These are phyloP conservation scores for Pseudochirops corinnae DNA, from an alignment of 2,797 vertebrate species.

Conservation along the genomic window DNA sequence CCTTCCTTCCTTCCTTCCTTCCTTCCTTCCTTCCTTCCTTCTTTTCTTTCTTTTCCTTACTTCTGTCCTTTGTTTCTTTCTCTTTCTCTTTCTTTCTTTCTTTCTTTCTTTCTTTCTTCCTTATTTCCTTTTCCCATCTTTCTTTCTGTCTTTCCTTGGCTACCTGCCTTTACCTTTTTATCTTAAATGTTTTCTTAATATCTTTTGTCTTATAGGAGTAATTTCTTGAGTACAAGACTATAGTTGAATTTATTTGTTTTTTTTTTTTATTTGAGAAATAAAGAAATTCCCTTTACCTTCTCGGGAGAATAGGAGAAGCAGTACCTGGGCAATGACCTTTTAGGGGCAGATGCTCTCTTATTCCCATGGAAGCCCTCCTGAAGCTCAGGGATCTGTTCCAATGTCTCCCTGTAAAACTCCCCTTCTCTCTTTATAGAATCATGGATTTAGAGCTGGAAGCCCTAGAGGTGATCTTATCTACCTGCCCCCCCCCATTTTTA, in stretches of 20 bases:
- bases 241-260: neutral
- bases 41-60: neutral
- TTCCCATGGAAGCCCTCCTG: neutral
- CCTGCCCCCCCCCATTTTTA: neutral
- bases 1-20: too few species aligned
- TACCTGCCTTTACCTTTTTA: neutral
- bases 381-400: neutral
- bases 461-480: neutral
- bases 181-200: neutral
- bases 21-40: too few species aligned
- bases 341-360: slow-evolving; percentile 28
- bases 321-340: slow-evolving; percentile 46
- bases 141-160: neutral
- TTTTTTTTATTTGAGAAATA: too few species aligned
- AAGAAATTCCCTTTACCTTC: slow-evolving; percentile 49
- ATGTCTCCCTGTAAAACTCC: neutral
- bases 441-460: neutral
- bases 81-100: neutral
- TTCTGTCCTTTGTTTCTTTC: neutral
- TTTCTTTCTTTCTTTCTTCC: neutral
- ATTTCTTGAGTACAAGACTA: neutral
- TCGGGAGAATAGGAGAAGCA: slow-evolving; percentile 60
- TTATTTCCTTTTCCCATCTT: neutral
- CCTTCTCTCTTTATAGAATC: neutral
- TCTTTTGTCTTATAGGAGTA: neutral